Base-by-base conservation (phyloP, 2,888 invertebrate genomes). In the Baronia brevicornis region DNA sequence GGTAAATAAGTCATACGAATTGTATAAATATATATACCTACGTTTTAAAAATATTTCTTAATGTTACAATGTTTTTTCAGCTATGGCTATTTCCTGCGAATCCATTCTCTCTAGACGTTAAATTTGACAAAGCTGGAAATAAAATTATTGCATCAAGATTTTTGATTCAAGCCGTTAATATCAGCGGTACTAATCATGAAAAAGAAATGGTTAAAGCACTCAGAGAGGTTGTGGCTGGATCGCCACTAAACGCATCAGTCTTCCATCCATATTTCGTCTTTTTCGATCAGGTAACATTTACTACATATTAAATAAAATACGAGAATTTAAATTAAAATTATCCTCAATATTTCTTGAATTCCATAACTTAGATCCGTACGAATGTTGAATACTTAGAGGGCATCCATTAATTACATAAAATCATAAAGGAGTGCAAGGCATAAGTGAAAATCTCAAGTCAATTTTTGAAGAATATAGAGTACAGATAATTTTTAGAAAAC, bases 241-340 rank as follows among this genome's bases (percentile, higher is more conserved):
- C 94, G 1, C 86, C 90, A 2, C 68, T 96, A 5, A 96, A 96
- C 58, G 95, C 91, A 30, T 95, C 94, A 11, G 95, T 97, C 2
- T 97, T 96, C 65, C 96, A 97, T 84, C 96, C 97, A 0, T 96
- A 96, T 65, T 97, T 97, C 63, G 95, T 97, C 6, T 97, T 95
- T 79, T 97, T 97, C 60, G 97, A 97, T 75, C 92, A 92, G 87
- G 90, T 90, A 72, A 61, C 5, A 22, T 12, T n/a, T n/a, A n/a
- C n/a, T 17, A 17, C 17, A 17, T 17, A 17, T 17, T 17, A 17
- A 6, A 17, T 5, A 17, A 17, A 17, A 5, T 17, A 6, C 4
- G 4, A 5, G 17, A 17, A 5, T n/a, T n/a, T n/a, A n/a, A n/a
- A n/a, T n/a, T n/a, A n/a, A n/a, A n/a, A n/a, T n/a, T n/a, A n/a